These are phyloP conservation scores for Philopedon plagiatum DNA, from an alignment of 2,888 invertebrate species.

Conservation along the genomic window DNA sequence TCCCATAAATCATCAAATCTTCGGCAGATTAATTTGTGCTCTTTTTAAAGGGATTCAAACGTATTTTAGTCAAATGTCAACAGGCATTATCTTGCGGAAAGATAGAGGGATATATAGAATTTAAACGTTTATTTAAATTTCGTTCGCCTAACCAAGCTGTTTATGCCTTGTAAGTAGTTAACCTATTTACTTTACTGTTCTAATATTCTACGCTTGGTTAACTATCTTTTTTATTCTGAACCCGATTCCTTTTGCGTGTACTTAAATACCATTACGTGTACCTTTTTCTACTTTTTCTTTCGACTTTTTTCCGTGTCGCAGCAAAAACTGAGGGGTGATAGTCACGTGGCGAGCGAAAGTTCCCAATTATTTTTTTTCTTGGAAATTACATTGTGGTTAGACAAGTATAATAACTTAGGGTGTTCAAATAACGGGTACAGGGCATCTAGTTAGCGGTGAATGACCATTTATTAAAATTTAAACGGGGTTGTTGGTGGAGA, in stretches of 20 bases:
- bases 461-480: conserved; percentile 3
- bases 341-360: conserved; percentile 9
- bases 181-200: no score
- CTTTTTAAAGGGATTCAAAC: no score
- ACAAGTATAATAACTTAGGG: conserved; percentile 12
- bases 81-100: no score
- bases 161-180: no score
- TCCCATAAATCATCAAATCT: no score
- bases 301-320: not conserved
- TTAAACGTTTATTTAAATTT: no score
- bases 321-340: not conserved
- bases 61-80: no score
- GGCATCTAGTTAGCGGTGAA: not conserved
- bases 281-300: not conserved
- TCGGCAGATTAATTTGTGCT: no score
- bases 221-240: not conserved
- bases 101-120: no score
- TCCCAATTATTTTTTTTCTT: conserved; percentile 1
- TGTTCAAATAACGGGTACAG: conserved; percentile 9
- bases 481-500: not conserved
- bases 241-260: not conserved
- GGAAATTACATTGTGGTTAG: conserved; percentile 14
- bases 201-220: not conserved
- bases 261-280: conserved; percentile 4
- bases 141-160: no score